Percentiles rank a stretch among this genome's conserved stretches.
Conservation (phyloP, 2,888 invertebrate genomes). For the Tachina fera region DNA sequence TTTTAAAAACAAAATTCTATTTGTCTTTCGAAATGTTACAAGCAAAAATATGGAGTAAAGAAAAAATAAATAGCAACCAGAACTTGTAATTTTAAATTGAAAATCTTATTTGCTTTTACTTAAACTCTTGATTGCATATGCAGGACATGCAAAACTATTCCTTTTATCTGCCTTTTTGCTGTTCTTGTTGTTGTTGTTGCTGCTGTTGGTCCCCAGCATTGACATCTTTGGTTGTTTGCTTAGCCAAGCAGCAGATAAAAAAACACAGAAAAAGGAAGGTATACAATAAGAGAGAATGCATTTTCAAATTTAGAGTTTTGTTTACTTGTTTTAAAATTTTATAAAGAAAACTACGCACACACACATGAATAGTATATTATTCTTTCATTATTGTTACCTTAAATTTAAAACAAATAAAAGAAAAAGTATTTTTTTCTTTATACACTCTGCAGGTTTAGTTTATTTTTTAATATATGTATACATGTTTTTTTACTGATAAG, state of each 20-base stretch:
- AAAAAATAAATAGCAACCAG: background rate
- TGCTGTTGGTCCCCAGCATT: slow-evolving; percentile 23
- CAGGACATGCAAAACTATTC: slow-evolving; percentile 60
- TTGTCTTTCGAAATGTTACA: slow-evolving; percentile 45
- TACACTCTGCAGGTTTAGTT: background rate
- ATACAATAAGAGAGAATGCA: background rate
- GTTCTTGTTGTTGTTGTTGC: background rate
- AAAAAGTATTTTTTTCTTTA: background rate
- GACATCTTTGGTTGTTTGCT: slow-evolving; percentile 44
- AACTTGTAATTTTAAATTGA: slow-evolving; percentile 62
- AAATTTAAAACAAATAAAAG: background rate
- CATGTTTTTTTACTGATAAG: no score
- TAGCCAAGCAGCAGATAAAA: slow-evolving; percentile 1
- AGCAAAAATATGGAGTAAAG: slow-evolving; percentile 7
- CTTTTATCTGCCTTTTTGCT: slow-evolving; percentile 26
- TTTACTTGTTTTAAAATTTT: slow-evolving; percentile 2
- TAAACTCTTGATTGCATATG: slow-evolving; percentile 65
- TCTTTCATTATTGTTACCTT: background rate
- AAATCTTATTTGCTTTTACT: slow-evolving; percentile 66
- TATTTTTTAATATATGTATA: background rate
- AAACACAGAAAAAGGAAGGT: background rate
- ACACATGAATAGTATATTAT: background rate
- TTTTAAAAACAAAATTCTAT: slow-evolving; percentile 26
- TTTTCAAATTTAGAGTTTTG: slow-evolving; percentile 30
- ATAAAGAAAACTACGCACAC: background rate